phyloP scores from a whole-genome alignment of 2,113 vertebrate species.

The Callipepla squamata region DNA sequence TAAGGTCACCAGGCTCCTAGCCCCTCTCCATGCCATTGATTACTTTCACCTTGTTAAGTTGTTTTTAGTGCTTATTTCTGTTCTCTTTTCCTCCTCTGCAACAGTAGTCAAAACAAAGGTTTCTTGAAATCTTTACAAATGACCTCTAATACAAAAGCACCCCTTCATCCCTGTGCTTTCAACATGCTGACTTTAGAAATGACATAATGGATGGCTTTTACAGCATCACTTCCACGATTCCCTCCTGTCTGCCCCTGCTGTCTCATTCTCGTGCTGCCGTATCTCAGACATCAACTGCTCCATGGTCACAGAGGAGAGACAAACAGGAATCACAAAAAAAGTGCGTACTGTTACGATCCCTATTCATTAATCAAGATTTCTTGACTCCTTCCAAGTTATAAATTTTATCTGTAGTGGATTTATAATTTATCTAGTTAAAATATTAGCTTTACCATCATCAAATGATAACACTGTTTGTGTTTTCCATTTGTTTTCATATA shows the following conservation, averaged over 20 bases:
- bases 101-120: neutral
- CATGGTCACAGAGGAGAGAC: neutral
- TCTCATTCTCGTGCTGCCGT: neutral
- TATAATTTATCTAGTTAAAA: neutral
- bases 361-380: neutral
- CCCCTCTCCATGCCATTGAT: neutral
- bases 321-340: neutral
- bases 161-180: neutral
- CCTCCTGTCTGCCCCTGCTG: neutral
- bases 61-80: neutral
- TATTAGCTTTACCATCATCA: neutral
- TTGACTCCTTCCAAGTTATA: neutral
- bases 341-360: neutral
- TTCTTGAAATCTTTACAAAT: neutral
- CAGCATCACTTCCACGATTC: neutral
- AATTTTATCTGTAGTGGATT: neutral
- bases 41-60: neutral
- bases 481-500: neutral
- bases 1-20: conserved; percentile 63
- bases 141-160: neutral
- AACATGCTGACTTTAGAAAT: neutral
- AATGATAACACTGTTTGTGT: neutral
- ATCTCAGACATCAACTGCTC: neutral
- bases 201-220: neutral
- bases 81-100: neutral